Base-by-base conservation (phyloP, 2,113 vertebrate species). In the Mobula birostris region DNA sequence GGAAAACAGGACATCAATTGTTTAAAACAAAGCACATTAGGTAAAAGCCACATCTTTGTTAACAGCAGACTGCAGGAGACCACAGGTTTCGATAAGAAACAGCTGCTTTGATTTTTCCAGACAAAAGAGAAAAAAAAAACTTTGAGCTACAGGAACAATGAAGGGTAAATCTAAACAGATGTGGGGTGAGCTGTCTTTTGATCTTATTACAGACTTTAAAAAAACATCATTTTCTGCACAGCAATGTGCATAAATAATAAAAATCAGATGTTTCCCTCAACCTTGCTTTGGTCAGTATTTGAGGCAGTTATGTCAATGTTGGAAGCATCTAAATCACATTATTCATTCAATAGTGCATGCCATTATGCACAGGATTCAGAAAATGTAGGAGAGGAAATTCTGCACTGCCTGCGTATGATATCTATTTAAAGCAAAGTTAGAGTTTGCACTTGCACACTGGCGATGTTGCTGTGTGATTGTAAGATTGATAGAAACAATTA, bases 151-250 rank as follows among this genome's bases (percentile, higher is more conserved):
- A 93, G 90, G 91, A 90, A 93, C 91, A 93, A 93, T 93, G 40
- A 74, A 76, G 91, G 70, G 24, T 93, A 93, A 93, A 56, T 93
- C 68, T 93, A 93, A 93, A 24, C 91, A 93, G 68, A 93, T 93
- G 91, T 93, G 36, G 36, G 91, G 36, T 91, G 88, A 91, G 66
- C 7, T 36, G 32, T 14, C 40, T 93, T 93, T 93, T 93, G 91
- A 93, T 74, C 70, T 93, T 93, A 72, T 56, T 48, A 14, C n/a
- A 93, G 91, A 76, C 70, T 76, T 93, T 48, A 74, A 48, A 87
- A 48, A 93, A 93, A 74, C 32, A 74, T 74, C 11, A 72, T 27
- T 48, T 56, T 29, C 72, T 93, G 91, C 91, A 74, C 70, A 74
- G 72, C 19, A 74, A 74, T 93, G 70, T 40, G 66, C 27, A 40